Evolutionary conservation across 1,140 invertebrate species (phyloP).

Genomic region (Eriocheir sinensis): DNA sequence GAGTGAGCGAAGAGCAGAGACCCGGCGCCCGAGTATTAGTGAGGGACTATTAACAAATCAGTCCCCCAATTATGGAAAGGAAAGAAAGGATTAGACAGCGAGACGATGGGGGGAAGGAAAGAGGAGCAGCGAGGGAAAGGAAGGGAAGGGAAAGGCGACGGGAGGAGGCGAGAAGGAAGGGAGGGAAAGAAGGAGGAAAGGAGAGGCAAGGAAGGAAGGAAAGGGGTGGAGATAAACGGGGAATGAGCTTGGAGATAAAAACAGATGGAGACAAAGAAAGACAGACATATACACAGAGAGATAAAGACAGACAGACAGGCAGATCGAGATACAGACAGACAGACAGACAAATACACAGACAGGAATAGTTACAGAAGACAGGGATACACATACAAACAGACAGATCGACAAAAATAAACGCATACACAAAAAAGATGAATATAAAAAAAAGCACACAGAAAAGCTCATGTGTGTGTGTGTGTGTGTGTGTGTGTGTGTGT

Average conservation of each 20-base stretch:
- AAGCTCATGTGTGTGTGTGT: too few species aligned
- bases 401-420: too few species aligned
- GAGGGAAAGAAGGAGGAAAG: background rate
- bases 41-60: constrained; percentile 74
- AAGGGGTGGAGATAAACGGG: background rate
- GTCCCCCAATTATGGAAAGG: constrained; percentile 69
- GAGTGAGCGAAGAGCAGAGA: constrained; percentile 29
- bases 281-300: background rate
- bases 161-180: background rate
- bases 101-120: constrained; percentile 41
- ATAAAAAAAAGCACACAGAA: too few species aligned
- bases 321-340: too few species aligned
- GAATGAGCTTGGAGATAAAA: background rate
- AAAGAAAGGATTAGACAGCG: constrained; percentile 74
- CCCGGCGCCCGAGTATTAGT: constrained; percentile 68
- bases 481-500: too few species aligned
- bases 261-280: background rate
- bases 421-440: too few species aligned
- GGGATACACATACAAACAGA: too few species aligned
- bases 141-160: background rate
- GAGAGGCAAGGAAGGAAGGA: background rate
- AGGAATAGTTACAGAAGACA: too few species aligned
- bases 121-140: background rate
- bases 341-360: too few species aligned
- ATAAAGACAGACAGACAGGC: too few species aligned